These are phyloP conservation scores for Epinotia ramella DNA, from an alignment of 2,888 invertebrate species.

Conservation along the genomic window DNA sequence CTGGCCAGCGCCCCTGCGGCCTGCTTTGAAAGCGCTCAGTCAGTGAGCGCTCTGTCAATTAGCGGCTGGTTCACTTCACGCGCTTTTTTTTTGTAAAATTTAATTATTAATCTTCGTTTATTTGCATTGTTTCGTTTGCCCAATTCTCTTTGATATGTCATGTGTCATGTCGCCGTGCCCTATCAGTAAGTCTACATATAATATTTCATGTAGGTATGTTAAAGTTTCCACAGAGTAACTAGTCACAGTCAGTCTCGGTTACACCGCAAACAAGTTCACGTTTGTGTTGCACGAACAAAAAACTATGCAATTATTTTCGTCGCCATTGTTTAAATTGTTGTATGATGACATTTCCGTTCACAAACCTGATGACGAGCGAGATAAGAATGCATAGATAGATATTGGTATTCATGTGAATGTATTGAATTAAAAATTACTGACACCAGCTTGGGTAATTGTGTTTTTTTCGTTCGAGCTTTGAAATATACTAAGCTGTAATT, in stretches of 20 bases:
- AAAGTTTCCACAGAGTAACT: neutral
- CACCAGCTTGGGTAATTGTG: too few species aligned
- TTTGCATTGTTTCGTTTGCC: neutral
- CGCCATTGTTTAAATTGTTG: neutral
- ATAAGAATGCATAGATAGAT: neutral
- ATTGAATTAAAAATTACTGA: neutral
- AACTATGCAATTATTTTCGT: constrained; percentile 7
- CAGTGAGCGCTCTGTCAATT: constrained; percentile 52
- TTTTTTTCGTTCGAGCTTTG: too few species aligned
- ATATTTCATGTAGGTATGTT: neutral
- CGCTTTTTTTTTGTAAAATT: constrained; percentile 20
- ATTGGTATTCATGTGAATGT: neutral
- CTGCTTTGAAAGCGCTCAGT: constrained; percentile 37
- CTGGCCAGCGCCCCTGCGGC: constrained; percentile 63
- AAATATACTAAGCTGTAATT: too few species aligned
- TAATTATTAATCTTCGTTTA: constrained; percentile 14
- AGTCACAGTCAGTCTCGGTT: neutral
- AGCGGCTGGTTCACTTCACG: constrained; percentile 28
- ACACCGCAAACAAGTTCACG: neutral
- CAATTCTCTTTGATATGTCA: neutral
- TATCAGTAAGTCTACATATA: neutral
- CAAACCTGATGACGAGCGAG: neutral
- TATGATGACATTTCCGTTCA: neutral
- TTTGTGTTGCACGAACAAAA: neutral
- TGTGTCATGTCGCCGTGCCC: neutral